A percentile compares a stretch with the other conserved stretches of the same genome.
These are phyloP conservation scores for Cydia strobilella DNA, from an alignment of 1,140 invertebrate species.

Conservation along the genomic window DNA sequence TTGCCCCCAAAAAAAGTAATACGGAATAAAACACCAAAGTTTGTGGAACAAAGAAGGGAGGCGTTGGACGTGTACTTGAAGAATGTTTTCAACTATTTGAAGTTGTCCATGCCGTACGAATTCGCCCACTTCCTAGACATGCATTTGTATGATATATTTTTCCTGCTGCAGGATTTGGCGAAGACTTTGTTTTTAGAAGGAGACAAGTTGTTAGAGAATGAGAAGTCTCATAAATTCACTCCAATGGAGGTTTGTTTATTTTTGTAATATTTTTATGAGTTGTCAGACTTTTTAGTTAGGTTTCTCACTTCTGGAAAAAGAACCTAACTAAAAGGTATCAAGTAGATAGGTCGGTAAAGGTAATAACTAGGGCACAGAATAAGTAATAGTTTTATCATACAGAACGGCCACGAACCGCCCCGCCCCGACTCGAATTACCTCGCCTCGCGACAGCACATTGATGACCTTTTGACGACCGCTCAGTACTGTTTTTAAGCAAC, in stretches of 20 bases:
- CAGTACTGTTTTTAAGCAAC: too few species aligned
- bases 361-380: too few species aligned
- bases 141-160: constrained; percentile 91
- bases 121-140: constrained; percentile 90
- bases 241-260: constrained; percentile 85
- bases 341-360: too few species aligned
- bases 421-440: too few species aligned
- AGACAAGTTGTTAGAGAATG: constrained; percentile 82
- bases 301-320: background rate
- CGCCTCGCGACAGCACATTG: too few species aligned
- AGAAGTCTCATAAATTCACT: constrained; percentile 84
- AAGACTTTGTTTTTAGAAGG: constrained; percentile 86
- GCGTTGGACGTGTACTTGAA: constrained; percentile 91
- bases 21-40: constrained; percentile 84
- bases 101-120: constrained; percentile 86
- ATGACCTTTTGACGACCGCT: too few species aligned
- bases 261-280: constrained; percentile 24
- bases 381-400: too few species aligned
- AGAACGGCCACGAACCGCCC: too few species aligned
- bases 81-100: constrained; percentile 86
- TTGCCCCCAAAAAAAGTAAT: constrained; percentile 94
- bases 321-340: background rate
- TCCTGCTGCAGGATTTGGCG: constrained; percentile 89
- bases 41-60: constrained; percentile 90
- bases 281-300: background rate